Base-by-base conservation (phyloP, 2,888 invertebrate species). In the Mycalesis mineus region DNA sequence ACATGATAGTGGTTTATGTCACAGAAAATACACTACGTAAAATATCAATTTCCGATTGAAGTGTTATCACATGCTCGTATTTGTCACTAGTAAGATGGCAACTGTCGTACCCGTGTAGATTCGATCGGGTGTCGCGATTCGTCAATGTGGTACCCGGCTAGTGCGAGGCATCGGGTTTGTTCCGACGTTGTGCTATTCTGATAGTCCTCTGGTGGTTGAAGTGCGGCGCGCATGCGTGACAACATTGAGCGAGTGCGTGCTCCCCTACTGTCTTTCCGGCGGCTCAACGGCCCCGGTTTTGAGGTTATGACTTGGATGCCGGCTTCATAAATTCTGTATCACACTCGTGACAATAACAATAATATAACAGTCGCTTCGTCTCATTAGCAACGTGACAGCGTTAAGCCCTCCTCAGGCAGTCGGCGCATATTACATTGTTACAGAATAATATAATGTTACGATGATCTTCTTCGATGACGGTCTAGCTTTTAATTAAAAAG, bases 1-100 rank as follows among this genome's bases (percentile, higher is more conserved):
- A 94, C 94, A 94, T 94, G 71, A 73, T 87, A 71, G 69, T 70
- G 58, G 74, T 66, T 70, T 72, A 77, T 74, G 60, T 73, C 74
- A 36, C 36, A 11, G 72, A 77, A 78, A 79, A 74, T 80, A 80
- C 80, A 86, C 86, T 84, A 81, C 74, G 66, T 74, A 64, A 65
- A 57, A 60, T 49, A 77, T 72, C 66, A n/a, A 65, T 68, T 69
- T 63, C 68, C 67, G 75, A 75, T 69, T 65, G 68, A 71, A 74
- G 69, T 71, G 68, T 70, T 75, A 78, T 85, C 82, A 88, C 88
- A 87, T 88, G 73, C 76, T 82, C 78, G 74, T 67, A 41, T 33
- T 76, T 74, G 15, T 73, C 71, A 71, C 68, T 72, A 66, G 63
- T 62, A 62, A 66, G 22, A 68, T 64, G 65, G 65, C 67, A 68